Evolutionary conservation across 2,888 invertebrate genomes (phyloP), one percentile per base, ranked within the genome.

Genomic region (Dynastes maya): DNA sequence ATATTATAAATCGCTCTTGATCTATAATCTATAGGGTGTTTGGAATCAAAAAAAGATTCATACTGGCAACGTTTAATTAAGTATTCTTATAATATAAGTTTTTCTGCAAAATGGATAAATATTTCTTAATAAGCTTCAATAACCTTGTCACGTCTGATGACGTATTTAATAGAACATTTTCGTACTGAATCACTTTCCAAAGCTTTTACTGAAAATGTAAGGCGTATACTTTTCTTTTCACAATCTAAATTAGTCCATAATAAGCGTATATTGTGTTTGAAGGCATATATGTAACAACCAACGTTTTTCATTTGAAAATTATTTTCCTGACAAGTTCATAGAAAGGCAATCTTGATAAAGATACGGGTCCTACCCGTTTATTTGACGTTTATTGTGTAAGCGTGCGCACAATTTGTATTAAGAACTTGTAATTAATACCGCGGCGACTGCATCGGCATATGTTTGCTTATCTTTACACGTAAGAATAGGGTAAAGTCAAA

Each of bases 371-470:
- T 63, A 29, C 13, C 67, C 67, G 16, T 67, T 67, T 16, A 67
- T 27, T 45, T 67, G 67, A 67, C 67, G 27, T 67, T 49, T 67
- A 49, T 67, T 67, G 49, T 49, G 49, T 67, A 67, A 67, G 45
- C 49, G 67, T 67, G 67, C 3, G 16, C 32, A 67, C 45, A 45
- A 49, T 67, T 67, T 49, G 67, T 49, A 67, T 67, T 67, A 67
- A 67, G 67, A 49, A 67, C 67, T 22, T 45, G 49, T 67, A 45
- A 67, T 67, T 67, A 67, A 67, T 67, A 67, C 67, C 49, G 16
- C 32, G 27, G 32, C 63, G 27, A 32, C 22, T 67, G 45, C 45
- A 67, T 45, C 45, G 16, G 27, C 67, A 49, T 45, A 67, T 45
- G 67, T 67, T 67, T 67, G 67, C 40, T 40, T 67, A 67, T 40